These are phyloP conservation scores for Lithophane leautieri DNA, from an alignment of 2,888 invertebrate genomes.

Conservation along the genomic window DNA sequence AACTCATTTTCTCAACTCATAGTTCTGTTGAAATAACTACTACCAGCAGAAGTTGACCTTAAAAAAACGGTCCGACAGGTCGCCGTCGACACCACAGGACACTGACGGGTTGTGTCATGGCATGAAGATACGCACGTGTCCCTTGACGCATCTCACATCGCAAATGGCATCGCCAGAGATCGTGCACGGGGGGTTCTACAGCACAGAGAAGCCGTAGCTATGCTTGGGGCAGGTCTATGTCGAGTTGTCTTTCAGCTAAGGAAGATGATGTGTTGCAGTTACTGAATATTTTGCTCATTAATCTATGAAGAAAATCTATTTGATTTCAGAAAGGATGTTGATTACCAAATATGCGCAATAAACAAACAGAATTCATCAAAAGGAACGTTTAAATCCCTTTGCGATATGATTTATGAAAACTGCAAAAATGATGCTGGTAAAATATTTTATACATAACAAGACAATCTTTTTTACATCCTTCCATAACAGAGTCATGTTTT, in stretches of 20 bases:
- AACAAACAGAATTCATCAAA: neutral
- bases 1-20: neutral
- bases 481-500: too few relatives aligned
- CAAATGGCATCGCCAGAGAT: too few relatives aligned
- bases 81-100: neutral
- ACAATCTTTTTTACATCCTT: neutral
- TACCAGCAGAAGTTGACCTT: neutral
- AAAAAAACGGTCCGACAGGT: neutral
- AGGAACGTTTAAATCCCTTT: conserved; percentile 64
- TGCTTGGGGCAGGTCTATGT: neutral
- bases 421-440: conserved; percentile 69
- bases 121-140: neutral
- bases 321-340: conserved; percentile 25
- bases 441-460: neutral
- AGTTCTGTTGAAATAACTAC: too few relatives aligned
- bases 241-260: neutral
- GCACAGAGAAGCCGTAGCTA: neutral
- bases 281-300: neutral
- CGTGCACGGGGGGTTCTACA: too few relatives aligned
- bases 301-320: neutral
- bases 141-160: neutral
- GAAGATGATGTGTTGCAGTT: neutral
- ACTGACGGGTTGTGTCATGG: neutral
- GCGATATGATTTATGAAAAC: conserved; percentile 75
- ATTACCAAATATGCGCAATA: conserved; percentile 3